Evolutionary conservation across 2,888 invertebrate species (phyloP).

Genomic region (Heliconius sara): DNA sequence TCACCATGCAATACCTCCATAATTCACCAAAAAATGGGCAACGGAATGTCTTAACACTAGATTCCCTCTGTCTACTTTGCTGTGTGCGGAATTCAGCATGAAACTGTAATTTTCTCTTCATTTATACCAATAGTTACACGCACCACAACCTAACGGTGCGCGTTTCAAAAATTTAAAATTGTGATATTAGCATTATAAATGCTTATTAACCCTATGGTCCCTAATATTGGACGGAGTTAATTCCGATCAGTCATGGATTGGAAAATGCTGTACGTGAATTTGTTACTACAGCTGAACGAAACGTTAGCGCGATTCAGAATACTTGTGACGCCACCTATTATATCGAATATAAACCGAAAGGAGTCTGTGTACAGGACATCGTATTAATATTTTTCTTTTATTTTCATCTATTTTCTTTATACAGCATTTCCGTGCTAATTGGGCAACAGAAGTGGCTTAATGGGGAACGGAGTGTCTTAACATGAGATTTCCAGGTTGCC

Average conservation of each 20-base stretch:
- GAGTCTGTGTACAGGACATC: neutral
- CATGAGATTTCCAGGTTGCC: too few relatives aligned
- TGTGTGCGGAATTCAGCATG: neutral
- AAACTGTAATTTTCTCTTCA: neutral
- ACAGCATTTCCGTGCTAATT: too few relatives aligned
- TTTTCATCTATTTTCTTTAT: too few relatives aligned
- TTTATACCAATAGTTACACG: neutral
- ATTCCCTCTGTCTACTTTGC: too few relatives aligned
- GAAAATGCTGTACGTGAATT: neutral
- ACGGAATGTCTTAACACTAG: too few relatives aligned
- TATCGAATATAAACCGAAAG: neutral
- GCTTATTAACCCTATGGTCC: neutral
- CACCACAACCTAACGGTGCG: neutral
- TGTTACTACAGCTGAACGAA: neutral
- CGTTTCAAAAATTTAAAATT: conserved; percentile 3
- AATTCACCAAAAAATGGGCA: too few relatives aligned
- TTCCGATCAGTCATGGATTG: neutral
- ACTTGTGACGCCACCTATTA: conserved; percentile 4
- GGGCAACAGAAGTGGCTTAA: too few relatives aligned
- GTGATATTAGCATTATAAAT: neutral
- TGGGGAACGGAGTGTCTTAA: too few relatives aligned
- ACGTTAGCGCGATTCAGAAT: conserved; percentile 6
- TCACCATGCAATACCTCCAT: too few relatives aligned
- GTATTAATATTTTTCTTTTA: neutral
- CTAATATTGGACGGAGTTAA: neutral